phyloP scores from a whole-genome alignment of 2,797 vertebrate species.

The Typhlichthys subterraneus region DNA sequence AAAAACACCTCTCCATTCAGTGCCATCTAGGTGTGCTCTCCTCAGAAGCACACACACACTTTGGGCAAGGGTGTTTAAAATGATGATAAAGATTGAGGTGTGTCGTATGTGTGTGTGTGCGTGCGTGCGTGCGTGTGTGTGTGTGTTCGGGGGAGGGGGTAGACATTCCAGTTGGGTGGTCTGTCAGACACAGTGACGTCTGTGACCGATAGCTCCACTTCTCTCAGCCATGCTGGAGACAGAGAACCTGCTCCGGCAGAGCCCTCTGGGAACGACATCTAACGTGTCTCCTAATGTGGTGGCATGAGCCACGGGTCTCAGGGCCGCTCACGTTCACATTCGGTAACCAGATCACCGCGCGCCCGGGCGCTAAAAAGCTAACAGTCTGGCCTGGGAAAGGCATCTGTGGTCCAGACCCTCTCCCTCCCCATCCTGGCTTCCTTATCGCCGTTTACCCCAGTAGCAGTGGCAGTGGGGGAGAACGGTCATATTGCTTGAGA shows the following conservation, averaged over 20 bases:
- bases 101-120: conserved; percentile 2
- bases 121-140: neutral
- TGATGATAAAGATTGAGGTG: neutral
- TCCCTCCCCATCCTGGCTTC: conserved; percentile 35
- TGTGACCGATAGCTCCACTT: conserved; percentile 78
- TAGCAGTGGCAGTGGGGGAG: conserved; percentile 24
- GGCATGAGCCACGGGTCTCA: conserved; percentile 65
- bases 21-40: too few relatives aligned
- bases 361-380: conserved; percentile 77
- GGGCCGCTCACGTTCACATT: conserved; percentile 72
- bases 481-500: neutral
- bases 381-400: conserved; percentile 79
- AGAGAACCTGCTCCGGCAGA: conserved; percentile 73
- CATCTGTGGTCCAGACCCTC: conserved; percentile 78
- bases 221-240: conserved; percentile 76
- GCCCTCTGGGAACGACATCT: conserved; percentile 82
- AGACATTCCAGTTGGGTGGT: conserved; percentile 4
- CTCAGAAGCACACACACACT: neutral
- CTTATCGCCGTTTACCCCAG: conserved; percentile 74
- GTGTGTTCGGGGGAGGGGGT: neutral
- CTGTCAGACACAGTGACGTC: conserved; percentile 79
- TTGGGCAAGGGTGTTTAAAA: neutral
- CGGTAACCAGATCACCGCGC: conserved; percentile 85
- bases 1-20: too few relatives aligned
- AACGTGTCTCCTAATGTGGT: conserved; percentile 77